Conservation (phyloP, 2,888 invertebrate species). For the Ophion ellenae region DNA sequence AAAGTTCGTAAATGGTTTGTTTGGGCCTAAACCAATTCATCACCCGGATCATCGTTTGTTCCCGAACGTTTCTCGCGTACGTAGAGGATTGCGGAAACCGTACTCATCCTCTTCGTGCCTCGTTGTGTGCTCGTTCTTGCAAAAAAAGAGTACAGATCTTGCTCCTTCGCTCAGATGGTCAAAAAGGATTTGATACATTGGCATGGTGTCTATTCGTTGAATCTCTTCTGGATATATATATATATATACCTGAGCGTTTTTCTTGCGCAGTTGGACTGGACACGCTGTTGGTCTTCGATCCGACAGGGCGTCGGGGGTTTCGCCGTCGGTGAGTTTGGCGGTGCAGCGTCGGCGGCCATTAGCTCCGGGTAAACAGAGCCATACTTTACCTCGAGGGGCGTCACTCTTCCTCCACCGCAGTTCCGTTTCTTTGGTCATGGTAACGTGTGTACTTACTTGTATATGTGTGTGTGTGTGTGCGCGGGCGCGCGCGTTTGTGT, state of each 20-base stretch:
- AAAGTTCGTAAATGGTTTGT: too few species aligned
- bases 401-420: slow-evolving; percentile 80
- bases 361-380: slow-evolving; percentile 83
- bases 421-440: slow-evolving; percentile 78
- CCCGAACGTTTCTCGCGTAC: too few species aligned
- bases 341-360: slow-evolving; percentile 81
- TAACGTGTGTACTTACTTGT: slow-evolving; percentile 10
- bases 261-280: slow-evolving; percentile 17
- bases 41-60: too few species aligned
- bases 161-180: not conserved
- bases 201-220: slow-evolving; percentile 47
- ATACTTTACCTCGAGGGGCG: slow-evolving; percentile 82
- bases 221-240: slow-evolving; percentile 5
- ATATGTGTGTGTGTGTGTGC: slow-evolving; percentile 28
- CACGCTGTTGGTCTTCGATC: slow-evolving; percentile 59
- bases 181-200: slow-evolving; percentile 33
- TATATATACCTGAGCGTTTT: slow-evolving; percentile 52
- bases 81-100: too few species aligned
- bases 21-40: too few species aligned
- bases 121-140: not conserved
- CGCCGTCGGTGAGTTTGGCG: slow-evolving; percentile 76
- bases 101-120: not conserved
- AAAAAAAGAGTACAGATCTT: slow-evolving; percentile 39
- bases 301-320: slow-evolving; percentile 69
- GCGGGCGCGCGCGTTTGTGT: not conserved